Evolutionary conservation across 2,113 vertebrate species (phyloP), one percentile per base, ranked within the genome.

Genomic region (Atractosteus spatula): DNA sequence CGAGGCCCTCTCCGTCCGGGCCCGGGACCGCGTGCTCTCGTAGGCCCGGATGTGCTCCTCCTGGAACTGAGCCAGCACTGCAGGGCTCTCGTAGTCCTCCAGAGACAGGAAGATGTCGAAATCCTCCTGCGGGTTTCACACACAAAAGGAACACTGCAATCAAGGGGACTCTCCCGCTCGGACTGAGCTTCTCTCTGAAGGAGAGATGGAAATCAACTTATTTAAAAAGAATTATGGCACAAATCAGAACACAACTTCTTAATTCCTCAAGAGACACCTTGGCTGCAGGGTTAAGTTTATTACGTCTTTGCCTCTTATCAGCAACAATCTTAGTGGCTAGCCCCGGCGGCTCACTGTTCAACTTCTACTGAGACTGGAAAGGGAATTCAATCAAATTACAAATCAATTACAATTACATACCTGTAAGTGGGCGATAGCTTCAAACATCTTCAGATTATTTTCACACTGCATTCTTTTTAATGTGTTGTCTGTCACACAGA

Each of bases 81-180:
- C 82, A 10, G 83, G 88, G 78, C 93, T 89, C 64, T 89, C 91
- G 0, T 94, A 95, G 72, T 95, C 92, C 61, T 92, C 89, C 0
- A 89, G 90, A 0, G 95, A 89, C 81, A 98, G 88, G 73, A 95
- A 98, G 81, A 95, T 88, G 71, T 88, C 92, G 79, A 98, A 98
- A 80, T 95, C 88, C 78, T 95, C 94, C 97, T 99, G 80, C 7
- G 71, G 76, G 4, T 76, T 47, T 72, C 10, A 7, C 47, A 41
- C 16, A 16, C 42, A 41, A 44, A 0, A 57, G 70, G 2, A 45
- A 43, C 14, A n/a, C 2, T 3, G 51, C 3, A 47, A 12, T 16
- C 13, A 12, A 41, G n/a, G 41, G 13, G 57, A n/a, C 16, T 5
- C 41, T 41, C 4, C 13, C 3, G 12, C 45, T 14, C 56, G 16